Evolutionary conservation across 2,888 invertebrate genomes (phyloP).

Genomic region (Clitarchus hookeri): DNA sequence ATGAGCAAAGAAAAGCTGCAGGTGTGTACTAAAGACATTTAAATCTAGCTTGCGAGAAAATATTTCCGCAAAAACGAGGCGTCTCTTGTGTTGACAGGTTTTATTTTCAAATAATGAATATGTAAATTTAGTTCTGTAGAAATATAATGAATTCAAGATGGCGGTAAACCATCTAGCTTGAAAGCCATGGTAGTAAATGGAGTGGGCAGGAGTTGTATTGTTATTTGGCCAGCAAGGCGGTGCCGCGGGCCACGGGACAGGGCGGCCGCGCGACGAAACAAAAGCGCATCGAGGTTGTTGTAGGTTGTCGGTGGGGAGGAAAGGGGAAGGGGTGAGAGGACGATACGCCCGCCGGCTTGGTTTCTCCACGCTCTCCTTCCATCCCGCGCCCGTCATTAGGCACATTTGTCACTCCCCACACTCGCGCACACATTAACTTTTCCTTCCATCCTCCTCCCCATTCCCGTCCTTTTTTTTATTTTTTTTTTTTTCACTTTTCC

Average conservation of each 20-base stretch:
- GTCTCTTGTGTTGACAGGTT: too few species aligned
- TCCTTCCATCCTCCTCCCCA: neutral
- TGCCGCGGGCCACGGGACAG: neutral
- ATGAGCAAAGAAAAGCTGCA: too few species aligned
- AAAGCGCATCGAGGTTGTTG: neutral
- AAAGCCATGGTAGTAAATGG: neutral
- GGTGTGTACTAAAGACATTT: too few species aligned
- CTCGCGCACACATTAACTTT: slow-evolving; percentile 14
- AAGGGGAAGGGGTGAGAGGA: neutral
- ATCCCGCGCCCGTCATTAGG: slow-evolving; percentile 1
- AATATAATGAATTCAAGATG: too few species aligned
- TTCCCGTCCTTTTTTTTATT: too few species aligned
- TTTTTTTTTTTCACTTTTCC: neutral
- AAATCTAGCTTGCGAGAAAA: too few species aligned
- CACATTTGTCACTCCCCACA: neutral
- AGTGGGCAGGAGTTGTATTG: neutral
- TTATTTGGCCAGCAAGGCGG: slow-evolving; percentile 12
- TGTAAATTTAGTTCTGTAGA: too few species aligned
- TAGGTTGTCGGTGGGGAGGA: neutral
- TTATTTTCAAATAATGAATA: too few species aligned
- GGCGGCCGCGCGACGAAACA: neutral
- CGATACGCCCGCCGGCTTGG: neutral
- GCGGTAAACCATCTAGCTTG: neutral
- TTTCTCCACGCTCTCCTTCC: neutral
- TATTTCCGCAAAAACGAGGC: too few species aligned